Evolutionary conservation across 2,797 vertebrate genomes (phyloP).

Genomic region (Sebastes elongatus): DNA sequence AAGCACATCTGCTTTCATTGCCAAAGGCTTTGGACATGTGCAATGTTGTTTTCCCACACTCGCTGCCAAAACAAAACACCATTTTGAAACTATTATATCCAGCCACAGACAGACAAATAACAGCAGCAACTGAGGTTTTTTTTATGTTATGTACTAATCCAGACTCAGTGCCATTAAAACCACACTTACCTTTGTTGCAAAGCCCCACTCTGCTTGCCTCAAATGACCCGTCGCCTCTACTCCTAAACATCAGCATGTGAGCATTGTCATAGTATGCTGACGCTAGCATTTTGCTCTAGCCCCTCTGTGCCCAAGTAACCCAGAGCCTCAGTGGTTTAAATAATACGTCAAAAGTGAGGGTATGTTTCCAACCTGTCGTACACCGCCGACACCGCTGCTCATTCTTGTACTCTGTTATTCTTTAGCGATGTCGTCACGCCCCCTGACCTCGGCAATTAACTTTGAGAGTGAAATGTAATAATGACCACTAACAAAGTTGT

Average conservation of each 20-base stretch:
- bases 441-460: not conserved
- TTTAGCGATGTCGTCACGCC: no score
- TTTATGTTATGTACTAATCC: not conserved
- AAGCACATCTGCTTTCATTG: not conserved
- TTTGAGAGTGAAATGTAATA: not conserved
- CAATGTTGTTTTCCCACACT: not conserved
- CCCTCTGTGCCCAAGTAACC: no score
- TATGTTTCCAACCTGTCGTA: not conserved
- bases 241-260: not conserved
- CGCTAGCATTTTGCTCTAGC: no score
- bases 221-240: not conserved
- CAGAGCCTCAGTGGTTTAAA: not conserved
- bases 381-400: not conserved
- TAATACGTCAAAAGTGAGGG: not conserved
- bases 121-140: no score
- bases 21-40: not conserved
- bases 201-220: not conserved
- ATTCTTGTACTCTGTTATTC: not conserved
- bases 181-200: not conserved
- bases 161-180: not conserved
- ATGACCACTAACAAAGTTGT: not conserved
- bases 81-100: not conserved
- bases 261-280: no score
- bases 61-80: not conserved
- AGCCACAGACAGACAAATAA: not conserved